Conservation (phyloP, 2,797 vertebrate species). For the Aythya fuligula region DNA sequence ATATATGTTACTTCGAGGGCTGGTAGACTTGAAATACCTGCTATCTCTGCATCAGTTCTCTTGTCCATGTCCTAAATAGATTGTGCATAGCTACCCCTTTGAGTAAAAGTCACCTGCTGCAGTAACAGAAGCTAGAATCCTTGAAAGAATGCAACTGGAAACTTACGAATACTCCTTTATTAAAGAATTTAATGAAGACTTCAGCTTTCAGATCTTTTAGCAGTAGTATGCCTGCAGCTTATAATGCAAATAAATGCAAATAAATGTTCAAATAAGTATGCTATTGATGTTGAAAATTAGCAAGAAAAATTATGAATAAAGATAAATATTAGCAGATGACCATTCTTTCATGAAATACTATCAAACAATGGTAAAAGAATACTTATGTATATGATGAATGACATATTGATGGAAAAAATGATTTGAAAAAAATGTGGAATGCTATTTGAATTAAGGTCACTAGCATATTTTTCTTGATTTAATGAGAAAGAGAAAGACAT, state of each 20-base stretch:
- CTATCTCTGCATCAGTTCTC: neutral
- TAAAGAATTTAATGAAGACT: neutral
- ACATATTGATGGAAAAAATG: neutral
- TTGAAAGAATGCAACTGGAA: neutral
- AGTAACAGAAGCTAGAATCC: neutral
- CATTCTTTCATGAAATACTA: neutral
- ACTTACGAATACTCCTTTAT: neutral
- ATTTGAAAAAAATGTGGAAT: neutral
- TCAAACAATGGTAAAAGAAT: neutral
- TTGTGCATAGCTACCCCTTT: neutral
- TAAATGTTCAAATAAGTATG: neutral
- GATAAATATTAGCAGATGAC: neutral
- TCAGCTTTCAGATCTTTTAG: neutral
- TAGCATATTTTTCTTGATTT: neutral
- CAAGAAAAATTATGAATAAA: neutral
- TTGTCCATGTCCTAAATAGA: neutral
- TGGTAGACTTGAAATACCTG: neutral
- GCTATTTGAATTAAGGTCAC: neutral
- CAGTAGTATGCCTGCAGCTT: accelerated
- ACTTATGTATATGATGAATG: too few relatives aligned
- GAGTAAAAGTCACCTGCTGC: neutral
- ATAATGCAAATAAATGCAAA: neutral
- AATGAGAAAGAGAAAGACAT: neutral
- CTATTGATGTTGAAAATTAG: neutral
- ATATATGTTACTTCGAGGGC: neutral